Base-by-base conservation (phyloP, 2,113 vertebrate species). In the Phylloscopus trochilus region DNA sequence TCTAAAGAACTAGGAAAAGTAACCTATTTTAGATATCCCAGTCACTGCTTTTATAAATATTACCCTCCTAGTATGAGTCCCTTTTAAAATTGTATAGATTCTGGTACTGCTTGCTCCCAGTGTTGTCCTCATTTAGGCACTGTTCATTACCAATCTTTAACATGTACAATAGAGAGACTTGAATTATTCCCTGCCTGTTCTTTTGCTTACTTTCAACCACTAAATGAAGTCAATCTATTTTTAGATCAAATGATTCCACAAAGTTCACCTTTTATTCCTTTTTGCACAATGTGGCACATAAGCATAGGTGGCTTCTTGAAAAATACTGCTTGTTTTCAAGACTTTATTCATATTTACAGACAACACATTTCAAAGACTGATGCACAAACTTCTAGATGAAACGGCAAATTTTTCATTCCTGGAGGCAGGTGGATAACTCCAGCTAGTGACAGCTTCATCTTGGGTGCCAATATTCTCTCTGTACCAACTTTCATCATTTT, bases 361-460 rank as follows among this genome's bases (percentile, higher is more conserved):
- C 30, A 52, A 81, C 0, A 3, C 35, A 78, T 74, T 87, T 92
- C 53, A 60, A 93, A 95, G 53, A 27, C 49, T 62, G 53, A 90
- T 85, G 78, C 82, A 72, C 41, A 83, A 83, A 58, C 62, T 95
- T 83, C 78, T 79, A 31, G 41, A 47, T 37, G 58, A 95, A 91
- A 87, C 20, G 13, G 78, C 4, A 4, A 79, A 47, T 90, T 95
- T 94, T 85, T 84, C 74, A 79, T 75, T 96, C 80, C 90, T 94
- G 74, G 66, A 95, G 90, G 92, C 92, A 95, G 74, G 82, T 87
- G 87, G 89, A 62, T 90, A 93, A 95, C 52, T 94, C 69, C 31
- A 87, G 92, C 87, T 73, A 93, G 62, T 94, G 90, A 96, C 93
- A 96, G 84, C 96, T 96, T 96, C 82, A 96, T 96, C 82, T 85